phyloP scores from a whole-genome alignment of 1,140 invertebrate genomes.

The Neodiprion virginianus region DNA sequence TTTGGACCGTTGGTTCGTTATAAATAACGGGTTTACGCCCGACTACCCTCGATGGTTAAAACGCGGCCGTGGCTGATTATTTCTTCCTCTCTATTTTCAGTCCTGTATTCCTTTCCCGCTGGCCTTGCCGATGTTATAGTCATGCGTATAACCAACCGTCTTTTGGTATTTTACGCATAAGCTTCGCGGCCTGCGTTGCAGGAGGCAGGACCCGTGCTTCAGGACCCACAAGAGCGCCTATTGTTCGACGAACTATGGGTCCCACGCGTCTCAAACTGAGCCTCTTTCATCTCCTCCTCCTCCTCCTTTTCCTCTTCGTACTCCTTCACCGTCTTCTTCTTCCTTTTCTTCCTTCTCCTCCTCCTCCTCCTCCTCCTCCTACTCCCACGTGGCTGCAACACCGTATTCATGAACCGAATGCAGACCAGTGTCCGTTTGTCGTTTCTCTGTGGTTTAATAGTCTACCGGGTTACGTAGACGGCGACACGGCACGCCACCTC shows the following conservation, averaged over 20 bases:
- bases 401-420: too few species aligned
- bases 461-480: too few species aligned
- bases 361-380: background rate
- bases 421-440: background rate
- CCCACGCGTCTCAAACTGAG: slow-evolving; percentile 1
- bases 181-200: too few species aligned
- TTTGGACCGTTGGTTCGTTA: background rate
- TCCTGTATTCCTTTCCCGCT: background rate
- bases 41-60: background rate
- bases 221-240: slow-evolving; percentile 1
- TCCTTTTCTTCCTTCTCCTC: too few species aligned
- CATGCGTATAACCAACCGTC: too few species aligned
- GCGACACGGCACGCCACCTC: too few species aligned
- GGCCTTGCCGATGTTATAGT: too few species aligned
- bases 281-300: background rate
- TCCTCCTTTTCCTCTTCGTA: background rate
- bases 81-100: background rate
- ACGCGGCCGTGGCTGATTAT: background rate
- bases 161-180: too few species aligned
- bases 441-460: background rate
- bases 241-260: background rate
- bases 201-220: background rate
- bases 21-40: background rate
- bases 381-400: background rate
- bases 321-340: background rate